phyloP scores from a whole-genome alignment of 1,140 invertebrate species.

The Caerostris extrusa region DNA sequence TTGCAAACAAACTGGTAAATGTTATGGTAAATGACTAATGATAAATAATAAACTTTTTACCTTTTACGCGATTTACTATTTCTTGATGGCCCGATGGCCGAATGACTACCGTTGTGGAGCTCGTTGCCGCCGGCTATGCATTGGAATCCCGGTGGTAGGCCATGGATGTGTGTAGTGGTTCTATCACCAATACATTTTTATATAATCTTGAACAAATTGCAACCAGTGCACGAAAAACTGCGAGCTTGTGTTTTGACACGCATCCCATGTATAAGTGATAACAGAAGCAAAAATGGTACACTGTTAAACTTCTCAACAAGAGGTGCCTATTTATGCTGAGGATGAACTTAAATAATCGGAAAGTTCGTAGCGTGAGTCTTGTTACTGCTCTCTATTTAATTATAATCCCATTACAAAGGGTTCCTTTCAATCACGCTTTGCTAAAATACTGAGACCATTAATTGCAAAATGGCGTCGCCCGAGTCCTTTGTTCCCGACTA shows the following conservation, averaged over 20 bases:
- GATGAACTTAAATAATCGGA: slow-evolving; percentile 24
- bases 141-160: too few relatives aligned
- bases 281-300: background rate
- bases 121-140: too few relatives aligned
- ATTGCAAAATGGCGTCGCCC: slow-evolving; percentile 54
- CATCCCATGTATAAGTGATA: background rate
- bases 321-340: background rate
- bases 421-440: slow-evolving; percentile 39
- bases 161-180: too few relatives aligned
- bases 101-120: too few relatives aligned
- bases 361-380: slow-evolving; percentile 30
- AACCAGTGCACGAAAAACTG: too few relatives aligned
- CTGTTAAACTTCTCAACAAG: background rate
- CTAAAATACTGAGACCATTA: slow-evolving; percentile 27
- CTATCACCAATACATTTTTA: background rate
- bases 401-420: slow-evolving; percentile 67
- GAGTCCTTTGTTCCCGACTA: slow-evolving; percentile 9
- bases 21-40: too few relatives aligned
- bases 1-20: too few relatives aligned
- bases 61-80: too few relatives aligned
- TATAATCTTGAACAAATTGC: too few relatives aligned
- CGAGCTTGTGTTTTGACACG: background rate
- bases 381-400: slow-evolving; percentile 61
- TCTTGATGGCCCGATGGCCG: too few relatives aligned
- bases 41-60: too few relatives aligned